Evolutionary conservation across 2,113 vertebrate species (phyloP).

Genomic region (Psephotus haematonotus): DNA sequence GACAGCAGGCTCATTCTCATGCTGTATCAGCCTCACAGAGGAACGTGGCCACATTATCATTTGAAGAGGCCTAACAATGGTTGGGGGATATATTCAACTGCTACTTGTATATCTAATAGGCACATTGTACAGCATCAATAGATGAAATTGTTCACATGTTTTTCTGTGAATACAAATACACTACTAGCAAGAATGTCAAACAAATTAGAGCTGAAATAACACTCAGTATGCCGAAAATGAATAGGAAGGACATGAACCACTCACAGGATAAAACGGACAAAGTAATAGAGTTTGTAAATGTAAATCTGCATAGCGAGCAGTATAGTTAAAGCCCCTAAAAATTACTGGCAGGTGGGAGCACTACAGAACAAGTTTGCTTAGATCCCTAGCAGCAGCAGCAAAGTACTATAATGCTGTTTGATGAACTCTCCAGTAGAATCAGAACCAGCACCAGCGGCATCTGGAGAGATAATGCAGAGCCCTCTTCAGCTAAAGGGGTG

Average conservation of each 20-base stretch:
- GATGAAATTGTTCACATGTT: conserved; percentile 64
- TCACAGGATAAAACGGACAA: conserved; percentile 47
- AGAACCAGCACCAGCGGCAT: background rate
- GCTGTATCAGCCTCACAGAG: conserved; percentile 35
- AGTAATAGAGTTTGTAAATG: conserved; percentile 57
- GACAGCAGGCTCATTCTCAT: conserved; percentile 54
- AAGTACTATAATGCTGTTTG: background rate
- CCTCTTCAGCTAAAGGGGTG: background rate
- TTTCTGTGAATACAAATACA: conserved; percentile 68
- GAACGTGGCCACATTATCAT: conserved; percentile 52
- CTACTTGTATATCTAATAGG: conserved; percentile 63
- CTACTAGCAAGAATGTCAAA: conserved; percentile 55
- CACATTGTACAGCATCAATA: conserved; percentile 63
- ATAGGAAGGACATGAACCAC: conserved; percentile 42
- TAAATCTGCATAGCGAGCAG: conserved; percentile 50
- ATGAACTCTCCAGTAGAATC: background rate
- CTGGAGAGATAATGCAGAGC: background rate
- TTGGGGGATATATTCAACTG: conserved; percentile 55
- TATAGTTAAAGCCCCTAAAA: conserved; percentile 50
- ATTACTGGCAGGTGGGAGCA: conserved; percentile 58
- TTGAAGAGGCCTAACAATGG: conserved; percentile 66
- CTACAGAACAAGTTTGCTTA: background rate
- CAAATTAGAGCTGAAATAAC: conserved; percentile 65
- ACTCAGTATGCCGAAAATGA: conserved; percentile 27
- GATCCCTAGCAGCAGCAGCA: background rate